A percentile compares a stretch with the other conserved stretches of the same genome.
Conservation (phyloP, 2,888 invertebrate species). For the Cantharis flavilabris region DNA sequence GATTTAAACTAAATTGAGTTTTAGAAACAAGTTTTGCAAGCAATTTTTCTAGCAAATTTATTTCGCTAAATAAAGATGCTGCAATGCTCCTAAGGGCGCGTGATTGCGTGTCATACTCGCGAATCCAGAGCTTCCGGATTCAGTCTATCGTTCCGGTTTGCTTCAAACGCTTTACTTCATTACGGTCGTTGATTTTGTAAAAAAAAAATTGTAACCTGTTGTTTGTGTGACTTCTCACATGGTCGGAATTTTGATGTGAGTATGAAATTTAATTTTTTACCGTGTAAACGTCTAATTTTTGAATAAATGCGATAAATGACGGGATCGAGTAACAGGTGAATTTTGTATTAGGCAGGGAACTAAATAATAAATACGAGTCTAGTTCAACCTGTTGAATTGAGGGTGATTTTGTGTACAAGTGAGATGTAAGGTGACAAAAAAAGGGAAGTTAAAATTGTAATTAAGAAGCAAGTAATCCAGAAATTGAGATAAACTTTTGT, state of each 20-base stretch:
- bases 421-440: conserved; percentile 30
- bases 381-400: conserved; percentile 51
- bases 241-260: not conserved
- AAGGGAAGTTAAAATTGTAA: conserved; percentile 37
- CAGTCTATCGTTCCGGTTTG: conserved; percentile 32
- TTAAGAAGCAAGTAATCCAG: conserved; percentile 41
- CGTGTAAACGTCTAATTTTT: conserved; percentile 3
- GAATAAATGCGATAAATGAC: conserved; percentile 17
- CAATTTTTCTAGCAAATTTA: not conserved
- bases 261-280: not conserved
- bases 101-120: conserved; percentile 34
- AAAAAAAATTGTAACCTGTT: not conserved
- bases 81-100: conserved; percentile 28
- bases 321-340: conserved; percentile 35
- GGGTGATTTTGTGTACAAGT: conserved; percentile 27
- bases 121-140: conserved; percentile 32
- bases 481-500: conserved; percentile 46
- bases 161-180: conserved; percentile 11
- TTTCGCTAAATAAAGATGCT: conserved; percentile 8
- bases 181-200: conserved; percentile 4
- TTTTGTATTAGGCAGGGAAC: conserved; percentile 35
- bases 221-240: not conserved
- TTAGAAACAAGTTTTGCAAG: not conserved
- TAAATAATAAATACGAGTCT: conserved; percentile 47
- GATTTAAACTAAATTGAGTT: conserved; percentile 16